Percentiles rank a stretch among this genome's conserved stretches.
Conservation (phyloP, 2,113 vertebrate genomes). For the Pluvialis apricaria region DNA sequence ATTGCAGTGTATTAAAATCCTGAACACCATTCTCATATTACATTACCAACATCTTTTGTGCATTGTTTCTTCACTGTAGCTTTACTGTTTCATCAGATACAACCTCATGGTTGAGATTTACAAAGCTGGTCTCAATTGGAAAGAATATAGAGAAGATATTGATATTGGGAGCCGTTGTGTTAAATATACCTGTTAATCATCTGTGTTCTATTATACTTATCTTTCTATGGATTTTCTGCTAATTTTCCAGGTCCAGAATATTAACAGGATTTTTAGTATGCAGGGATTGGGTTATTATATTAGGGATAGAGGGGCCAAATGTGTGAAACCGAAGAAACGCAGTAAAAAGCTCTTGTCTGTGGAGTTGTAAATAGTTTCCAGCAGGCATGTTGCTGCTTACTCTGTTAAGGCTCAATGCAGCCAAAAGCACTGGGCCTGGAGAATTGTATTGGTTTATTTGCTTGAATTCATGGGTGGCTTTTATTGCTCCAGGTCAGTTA, state of each 20-base stretch:
- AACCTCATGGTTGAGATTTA: not conserved
- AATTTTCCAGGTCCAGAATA: not conserved
- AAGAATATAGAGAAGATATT: not conserved
- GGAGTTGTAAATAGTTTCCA: not conserved
- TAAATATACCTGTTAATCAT: not conserved
- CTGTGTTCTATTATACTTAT: not conserved
- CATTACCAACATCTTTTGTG: slow-evolving; percentile 27
- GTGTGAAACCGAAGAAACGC: not conserved
- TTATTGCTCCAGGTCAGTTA: not conserved
- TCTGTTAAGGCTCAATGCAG: not conserved
- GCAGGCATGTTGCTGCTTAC: not conserved
- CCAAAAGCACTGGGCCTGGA: not conserved
- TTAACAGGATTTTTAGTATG: not conserved
- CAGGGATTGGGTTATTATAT: not conserved
- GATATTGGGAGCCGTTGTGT: not conserved
- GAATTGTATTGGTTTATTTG: not conserved
- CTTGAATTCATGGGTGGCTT: not conserved
- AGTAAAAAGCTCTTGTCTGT: not conserved
- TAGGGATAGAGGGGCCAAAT: not conserved
- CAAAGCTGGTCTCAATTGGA: not conserved
- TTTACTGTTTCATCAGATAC: not conserved
- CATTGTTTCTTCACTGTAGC: not conserved
- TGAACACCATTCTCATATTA: slow-evolving; percentile 53
- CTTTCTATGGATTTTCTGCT: not conserved
- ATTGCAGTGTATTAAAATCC: slow-evolving; percentile 30